Conservation (phyloP, 2,797 vertebrate species). For the Enteromius viviparus region DNA sequence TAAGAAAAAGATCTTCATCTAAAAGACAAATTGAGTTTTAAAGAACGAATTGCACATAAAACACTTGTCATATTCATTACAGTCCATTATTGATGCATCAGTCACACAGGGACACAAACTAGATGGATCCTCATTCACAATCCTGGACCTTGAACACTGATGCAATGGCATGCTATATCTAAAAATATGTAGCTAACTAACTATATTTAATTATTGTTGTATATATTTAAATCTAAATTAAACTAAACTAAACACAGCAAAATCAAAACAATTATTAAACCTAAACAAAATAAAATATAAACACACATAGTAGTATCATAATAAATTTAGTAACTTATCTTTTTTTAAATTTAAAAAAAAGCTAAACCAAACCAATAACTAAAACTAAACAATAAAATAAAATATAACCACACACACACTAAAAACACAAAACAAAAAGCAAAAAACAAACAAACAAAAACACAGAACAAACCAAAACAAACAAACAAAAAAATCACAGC, state of each 20-base stretch:
- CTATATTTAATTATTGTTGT: neutral
- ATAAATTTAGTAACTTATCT: neutral
- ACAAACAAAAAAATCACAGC: no score
- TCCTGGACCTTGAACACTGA: neutral
- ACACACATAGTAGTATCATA: neutral
- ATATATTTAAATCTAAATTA: neutral
- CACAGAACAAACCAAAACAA: neutral
- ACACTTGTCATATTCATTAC: conserved; percentile 19
- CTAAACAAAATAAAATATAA: neutral
- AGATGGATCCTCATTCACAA: neutral
- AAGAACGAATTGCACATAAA: conserved; percentile 7
- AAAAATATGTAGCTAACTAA: neutral
- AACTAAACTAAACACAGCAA: neutral
- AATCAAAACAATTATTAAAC: neutral
- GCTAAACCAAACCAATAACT: no score
- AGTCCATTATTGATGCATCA: neutral
- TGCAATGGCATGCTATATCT: neutral
- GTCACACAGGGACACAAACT: neutral
- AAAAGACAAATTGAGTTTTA: conserved; percentile 19
- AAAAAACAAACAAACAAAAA: no score
- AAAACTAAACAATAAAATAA: no score
- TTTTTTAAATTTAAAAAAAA: no score
- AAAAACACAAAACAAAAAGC: no score
- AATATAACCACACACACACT: no score
- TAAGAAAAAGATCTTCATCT: conserved; percentile 14